Conservation (phyloP, 37 sponge, comb jelly and placozoan genomes). For the Amphimedon queenslandica region DNA sequence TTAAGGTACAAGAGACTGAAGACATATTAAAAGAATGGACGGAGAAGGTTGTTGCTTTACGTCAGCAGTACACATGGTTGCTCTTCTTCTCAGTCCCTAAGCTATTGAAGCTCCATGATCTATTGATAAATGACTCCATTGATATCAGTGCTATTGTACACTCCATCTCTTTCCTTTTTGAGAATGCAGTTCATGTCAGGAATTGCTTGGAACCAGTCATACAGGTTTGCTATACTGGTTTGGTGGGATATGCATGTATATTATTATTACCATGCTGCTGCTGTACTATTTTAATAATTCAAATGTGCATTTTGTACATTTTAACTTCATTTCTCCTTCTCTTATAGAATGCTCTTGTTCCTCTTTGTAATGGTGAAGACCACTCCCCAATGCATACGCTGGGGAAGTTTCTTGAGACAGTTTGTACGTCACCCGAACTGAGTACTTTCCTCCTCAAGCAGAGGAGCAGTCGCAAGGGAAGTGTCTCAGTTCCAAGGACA, state of each 20-base stretch:
- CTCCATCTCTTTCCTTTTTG: conserved; percentile 51
- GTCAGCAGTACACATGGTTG: conserved; percentile 37
- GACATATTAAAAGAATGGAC: conserved; percentile 43
- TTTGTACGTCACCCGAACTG: not conserved
- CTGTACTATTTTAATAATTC: too few relatives aligned
- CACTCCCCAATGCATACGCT: not conserved
- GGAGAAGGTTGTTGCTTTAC: conserved; percentile 28
- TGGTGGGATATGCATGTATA: too few relatives aligned
- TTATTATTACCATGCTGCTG: too few relatives aligned
- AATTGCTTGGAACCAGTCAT: not conserved
- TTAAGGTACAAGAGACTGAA: conserved; percentile 25
- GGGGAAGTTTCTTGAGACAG: not conserved
- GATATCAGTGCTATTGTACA: conserved; percentile 13
- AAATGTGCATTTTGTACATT: too few relatives aligned
- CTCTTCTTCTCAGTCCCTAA: conserved; percentile 72
- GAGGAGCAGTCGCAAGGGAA: conserved; percentile 9
- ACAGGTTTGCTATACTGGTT: too few relatives aligned
- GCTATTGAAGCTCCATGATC: conserved; percentile 24
- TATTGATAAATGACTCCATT: not conserved
- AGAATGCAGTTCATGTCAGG: conserved; percentile 13
- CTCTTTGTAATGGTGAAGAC: too few relatives aligned
- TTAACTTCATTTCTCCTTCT: too few relatives aligned
- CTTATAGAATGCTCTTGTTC: too few relatives aligned
- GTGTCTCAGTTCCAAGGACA: not conserved
- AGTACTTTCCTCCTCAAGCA: not conserved